These are phyloP conservation scores for Genyomyrus donnyi DNA, from an alignment of 2,113 vertebrate genomes.

Conservation along the genomic window DNA sequence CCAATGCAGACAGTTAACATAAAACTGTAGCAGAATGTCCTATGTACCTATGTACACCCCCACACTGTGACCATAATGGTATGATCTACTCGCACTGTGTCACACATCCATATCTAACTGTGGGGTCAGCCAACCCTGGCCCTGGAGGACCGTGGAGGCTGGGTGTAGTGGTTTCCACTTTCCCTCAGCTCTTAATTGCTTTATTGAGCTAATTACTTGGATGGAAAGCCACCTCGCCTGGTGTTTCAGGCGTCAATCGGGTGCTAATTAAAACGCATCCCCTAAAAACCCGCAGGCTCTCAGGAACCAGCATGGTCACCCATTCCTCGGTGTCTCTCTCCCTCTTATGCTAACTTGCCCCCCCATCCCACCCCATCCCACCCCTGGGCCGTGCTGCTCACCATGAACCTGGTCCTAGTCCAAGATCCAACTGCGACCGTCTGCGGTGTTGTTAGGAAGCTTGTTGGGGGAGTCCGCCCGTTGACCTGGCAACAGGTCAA, in stretches of 20 bases:
- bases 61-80: neutral
- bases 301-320: neutral
- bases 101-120: neutral
- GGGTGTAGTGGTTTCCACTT: neutral
- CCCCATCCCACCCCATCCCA: neutral
- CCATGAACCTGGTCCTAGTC: neutral
- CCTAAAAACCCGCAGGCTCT: neutral
- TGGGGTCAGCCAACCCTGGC: neutral
- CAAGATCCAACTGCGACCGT: neutral
- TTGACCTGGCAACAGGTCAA: neutral
- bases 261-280: slow-evolving; percentile 8
- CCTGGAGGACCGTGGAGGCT: neutral
- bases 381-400: neutral
- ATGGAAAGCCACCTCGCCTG: neutral
- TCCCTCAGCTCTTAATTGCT: neutral
- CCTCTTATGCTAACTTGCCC: neutral
- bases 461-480: neutral
- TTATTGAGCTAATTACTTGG: slow-evolving; percentile 12
- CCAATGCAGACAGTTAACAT: neutral
- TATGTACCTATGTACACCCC: neutral
- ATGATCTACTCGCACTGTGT: neutral
- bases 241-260: neutral
- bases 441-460: neutral
- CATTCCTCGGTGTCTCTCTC: neutral
- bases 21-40: neutral